Base-by-base conservation (phyloP, 2,888 invertebrate genomes). In the Catocala fraxini region DNA sequence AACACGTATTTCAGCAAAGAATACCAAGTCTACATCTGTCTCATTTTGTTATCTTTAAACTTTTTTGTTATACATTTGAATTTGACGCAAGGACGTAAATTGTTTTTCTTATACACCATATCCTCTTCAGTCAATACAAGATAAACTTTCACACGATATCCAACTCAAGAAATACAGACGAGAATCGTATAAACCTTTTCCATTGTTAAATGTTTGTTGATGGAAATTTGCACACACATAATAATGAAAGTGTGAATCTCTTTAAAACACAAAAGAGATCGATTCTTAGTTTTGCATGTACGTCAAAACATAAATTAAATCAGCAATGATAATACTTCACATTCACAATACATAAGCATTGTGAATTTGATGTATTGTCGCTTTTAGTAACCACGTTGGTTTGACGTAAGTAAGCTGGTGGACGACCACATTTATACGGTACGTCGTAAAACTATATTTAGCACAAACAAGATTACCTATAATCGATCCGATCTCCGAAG, bases 241-340 rank as follows among this genome's bases (percentile, higher is more conserved):
- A 47, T 47, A 47, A 15, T 47, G 47, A 47, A 47, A 47, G 47
- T 47, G 9, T 3, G 5, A 25, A 47, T 1, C 11, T 25, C 35
- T 9, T 39, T 39, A 6, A 39, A 7, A 9, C 9, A 39, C 35
- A 39, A 39, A 39, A 39, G 35, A 39, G 35, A 39, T 39, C 35
- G 35, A 39, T 39, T 7, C 9, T 25, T 11, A 15, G 9, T 13
- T 43, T 56, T 34, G 6, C 49, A 56, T 56, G 11, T 39, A 42
- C 74, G 74, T 74, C 71, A 73, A 66, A 63, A 65, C 54, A 10
- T 62, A 56, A 68, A 64, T 56, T 65, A 55, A 68, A 55, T 60
- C 65, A 55, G 33, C 52, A 52, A 52, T 41, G 47, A 58, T 51
- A 43, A 42, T 58, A 39, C 35, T 9, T 7, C 6, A 58, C 64